These are phyloP conservation scores for Trochalopteron elliotii DNA, from an alignment of 2,113 vertebrate species.

Conservation along the genomic window DNA sequence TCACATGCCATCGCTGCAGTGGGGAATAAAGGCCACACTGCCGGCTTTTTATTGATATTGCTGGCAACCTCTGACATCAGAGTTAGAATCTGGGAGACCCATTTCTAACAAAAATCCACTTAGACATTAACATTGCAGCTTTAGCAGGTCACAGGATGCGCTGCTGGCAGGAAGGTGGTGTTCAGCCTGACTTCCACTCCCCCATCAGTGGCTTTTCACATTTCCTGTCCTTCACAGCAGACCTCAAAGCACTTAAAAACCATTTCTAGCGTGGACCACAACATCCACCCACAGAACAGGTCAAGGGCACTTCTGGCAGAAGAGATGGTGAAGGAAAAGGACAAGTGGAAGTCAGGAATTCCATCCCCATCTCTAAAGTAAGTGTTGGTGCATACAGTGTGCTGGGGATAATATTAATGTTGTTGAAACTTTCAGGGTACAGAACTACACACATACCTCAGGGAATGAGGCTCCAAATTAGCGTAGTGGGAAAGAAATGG, in stretches of 20 bases:
- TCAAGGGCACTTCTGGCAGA: background rate
- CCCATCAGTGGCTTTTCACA: background rate
- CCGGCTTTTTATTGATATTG: constrained; percentile 62
- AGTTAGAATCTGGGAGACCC: constrained; percentile 51
- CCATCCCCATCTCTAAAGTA: background rate
- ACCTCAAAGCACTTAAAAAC: background rate
- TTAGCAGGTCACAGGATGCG: background rate
- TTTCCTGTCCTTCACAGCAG: background rate
- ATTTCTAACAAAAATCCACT: constrained; percentile 64
- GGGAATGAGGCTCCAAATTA: background rate
- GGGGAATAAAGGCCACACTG: constrained; percentile 32
- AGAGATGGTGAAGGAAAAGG: background rate
- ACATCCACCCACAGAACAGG: background rate
- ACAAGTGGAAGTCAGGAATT: background rate
- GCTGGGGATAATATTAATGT: background rate
- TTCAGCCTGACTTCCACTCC: background rate
- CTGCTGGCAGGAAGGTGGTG: background rate
- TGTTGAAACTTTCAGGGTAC: background rate
- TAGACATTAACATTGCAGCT: constrained; percentile 37
- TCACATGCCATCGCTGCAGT: constrained; percentile 53
- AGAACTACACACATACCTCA: rapidly evolving
- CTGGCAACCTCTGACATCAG: constrained; percentile 64
- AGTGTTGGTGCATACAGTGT: no score
- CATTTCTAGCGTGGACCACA: background rate
- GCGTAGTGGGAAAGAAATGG: background rate